These are phyloP conservation scores for Chloroceryle amazona DNA, from an alignment of 2,797 vertebrate genomes.

Conservation along the genomic window DNA sequence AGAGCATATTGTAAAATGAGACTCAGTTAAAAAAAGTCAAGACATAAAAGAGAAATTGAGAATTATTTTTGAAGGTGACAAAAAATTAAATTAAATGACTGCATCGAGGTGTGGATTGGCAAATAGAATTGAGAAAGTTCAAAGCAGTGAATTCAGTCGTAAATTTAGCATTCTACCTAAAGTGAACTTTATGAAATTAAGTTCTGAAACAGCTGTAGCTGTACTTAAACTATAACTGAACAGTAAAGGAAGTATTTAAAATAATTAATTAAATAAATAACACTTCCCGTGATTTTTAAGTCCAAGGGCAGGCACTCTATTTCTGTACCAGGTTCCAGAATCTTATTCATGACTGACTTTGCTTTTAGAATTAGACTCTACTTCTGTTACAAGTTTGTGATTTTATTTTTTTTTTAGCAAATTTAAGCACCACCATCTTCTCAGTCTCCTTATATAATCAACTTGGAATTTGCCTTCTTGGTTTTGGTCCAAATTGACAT, in stretches of 20 bases:
- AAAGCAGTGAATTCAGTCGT: neutral
- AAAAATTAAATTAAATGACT: conserved; percentile 6
- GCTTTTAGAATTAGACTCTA: neutral
- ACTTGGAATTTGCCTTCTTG: neutral
- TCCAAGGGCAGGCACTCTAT: neutral
- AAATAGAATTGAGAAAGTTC: neutral
- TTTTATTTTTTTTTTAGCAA: neutral
- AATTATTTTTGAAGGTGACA: conserved; percentile 37
- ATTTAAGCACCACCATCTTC: neutral
- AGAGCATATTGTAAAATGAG: neutral
- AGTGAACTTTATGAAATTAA: neutral
- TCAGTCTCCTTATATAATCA: neutral
- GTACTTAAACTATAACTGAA: neutral
- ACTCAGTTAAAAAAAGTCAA: neutral
- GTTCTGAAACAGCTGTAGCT: neutral
- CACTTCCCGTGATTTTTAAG: neutral
- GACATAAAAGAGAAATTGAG: neutral
- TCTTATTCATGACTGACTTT: neutral
- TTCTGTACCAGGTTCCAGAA: neutral
- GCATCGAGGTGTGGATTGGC: neutral
- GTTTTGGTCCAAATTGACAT: neutral
- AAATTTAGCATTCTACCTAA: neutral
- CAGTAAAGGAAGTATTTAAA: neutral
- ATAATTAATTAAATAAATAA: neutral
- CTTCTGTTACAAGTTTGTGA: neutral